Conservation (phyloP, 2,888 invertebrate species). For the Temnothorax unifasciatus region DNA sequence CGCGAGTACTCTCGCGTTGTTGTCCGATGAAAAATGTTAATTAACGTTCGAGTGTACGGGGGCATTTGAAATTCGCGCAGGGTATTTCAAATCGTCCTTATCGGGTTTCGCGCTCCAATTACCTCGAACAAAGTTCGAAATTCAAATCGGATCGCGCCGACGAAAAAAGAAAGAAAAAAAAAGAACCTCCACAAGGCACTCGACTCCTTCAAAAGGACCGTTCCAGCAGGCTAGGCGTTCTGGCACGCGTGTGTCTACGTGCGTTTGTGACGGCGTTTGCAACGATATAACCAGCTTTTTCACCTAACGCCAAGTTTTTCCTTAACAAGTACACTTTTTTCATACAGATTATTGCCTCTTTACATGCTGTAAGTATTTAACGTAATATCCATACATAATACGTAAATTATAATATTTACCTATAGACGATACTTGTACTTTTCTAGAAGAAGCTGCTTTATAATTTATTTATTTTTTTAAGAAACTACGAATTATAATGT, state of each 20-base stretch:
- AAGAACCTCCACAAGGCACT: conserved; percentile 5
- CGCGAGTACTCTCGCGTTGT: neutral
- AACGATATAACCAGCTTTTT: neutral
- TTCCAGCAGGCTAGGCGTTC: neutral
- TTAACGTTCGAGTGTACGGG: conserved; percentile 15
- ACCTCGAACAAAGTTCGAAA: conserved; percentile 41
- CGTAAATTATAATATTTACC: neutral
- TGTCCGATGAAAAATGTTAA: conserved; percentile 25
- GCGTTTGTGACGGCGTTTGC: neutral
- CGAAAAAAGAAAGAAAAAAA: neutral
- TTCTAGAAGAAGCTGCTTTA: neutral
- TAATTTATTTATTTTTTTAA: neutral
- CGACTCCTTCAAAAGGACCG: conserved; percentile 1
- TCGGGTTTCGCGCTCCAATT: conserved; percentile 44
- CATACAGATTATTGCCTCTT: neutral
- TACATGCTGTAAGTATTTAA: neutral
- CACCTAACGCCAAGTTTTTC: neutral
- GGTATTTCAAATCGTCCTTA: conserved; percentile 51
- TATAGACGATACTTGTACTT: neutral
- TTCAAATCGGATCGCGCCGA: conserved; percentile 5
- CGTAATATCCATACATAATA: neutral
- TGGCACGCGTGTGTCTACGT: neutral
- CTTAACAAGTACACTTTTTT: neutral
- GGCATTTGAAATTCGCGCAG: conserved; percentile 23
- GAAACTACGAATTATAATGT: neutral